Conservation (phyloP, 2,888 invertebrate genomes). For the Bhutanitis thaidina region DNA sequence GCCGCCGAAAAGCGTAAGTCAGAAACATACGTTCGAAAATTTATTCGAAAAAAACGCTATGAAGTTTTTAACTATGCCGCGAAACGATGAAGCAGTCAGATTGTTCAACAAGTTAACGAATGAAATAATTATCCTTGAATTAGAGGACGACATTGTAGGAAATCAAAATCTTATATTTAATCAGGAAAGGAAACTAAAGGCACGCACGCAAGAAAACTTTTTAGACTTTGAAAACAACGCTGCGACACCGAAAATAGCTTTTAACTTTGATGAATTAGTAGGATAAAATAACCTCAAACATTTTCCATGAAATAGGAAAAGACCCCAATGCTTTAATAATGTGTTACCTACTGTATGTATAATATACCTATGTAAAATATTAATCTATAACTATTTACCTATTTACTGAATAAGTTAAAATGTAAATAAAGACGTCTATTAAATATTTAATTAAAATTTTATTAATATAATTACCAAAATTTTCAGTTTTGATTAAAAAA, state of each 20-base stretch:
- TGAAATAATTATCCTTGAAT: background rate
- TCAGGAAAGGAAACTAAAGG: background rate
- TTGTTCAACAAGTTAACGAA: constrained; percentile 8
- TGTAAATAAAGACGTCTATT: no score
- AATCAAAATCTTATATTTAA: background rate
- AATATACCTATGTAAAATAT: no score
- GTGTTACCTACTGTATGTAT: no score
- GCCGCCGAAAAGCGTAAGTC: constrained; percentile 5
- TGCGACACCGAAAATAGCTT: background rate
- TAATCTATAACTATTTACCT: no score
- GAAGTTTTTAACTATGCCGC: constrained; percentile 4
- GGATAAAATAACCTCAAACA: constrained; percentile 2
- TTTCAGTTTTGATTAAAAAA: no score
- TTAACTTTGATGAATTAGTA: constrained; percentile 11
- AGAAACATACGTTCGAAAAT: constrained; percentile 5
- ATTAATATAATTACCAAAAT: no score
- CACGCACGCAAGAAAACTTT: background rate
- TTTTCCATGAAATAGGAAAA: no score
- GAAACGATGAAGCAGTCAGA: constrained; percentile 5
- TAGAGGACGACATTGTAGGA: background rate
- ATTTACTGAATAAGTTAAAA: no score
- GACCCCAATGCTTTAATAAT: no score
- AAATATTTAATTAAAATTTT: no score
- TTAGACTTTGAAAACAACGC: background rate
- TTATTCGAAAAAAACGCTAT: constrained; percentile 11